phyloP scores from a whole-genome alignment of 2,888 invertebrate genomes.

The Tetragnatha montana region DNA sequence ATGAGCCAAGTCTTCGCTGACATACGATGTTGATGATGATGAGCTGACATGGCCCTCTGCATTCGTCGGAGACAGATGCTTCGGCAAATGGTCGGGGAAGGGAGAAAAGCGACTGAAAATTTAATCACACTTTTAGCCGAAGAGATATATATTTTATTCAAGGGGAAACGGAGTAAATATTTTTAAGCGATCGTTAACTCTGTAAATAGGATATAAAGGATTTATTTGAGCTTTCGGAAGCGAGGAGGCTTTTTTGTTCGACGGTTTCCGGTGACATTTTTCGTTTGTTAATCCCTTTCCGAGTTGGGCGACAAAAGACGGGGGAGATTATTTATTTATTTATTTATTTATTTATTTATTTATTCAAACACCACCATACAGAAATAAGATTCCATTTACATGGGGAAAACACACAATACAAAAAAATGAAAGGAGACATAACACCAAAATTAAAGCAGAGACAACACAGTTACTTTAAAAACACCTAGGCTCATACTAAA shows the following conservation, averaged over 20 bases:
- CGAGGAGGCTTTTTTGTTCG: neutral
- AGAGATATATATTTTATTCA: conserved; percentile 27
- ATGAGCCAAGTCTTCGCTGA: conserved; percentile 1
- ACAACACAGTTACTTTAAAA: too few relatives aligned
- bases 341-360: too few relatives aligned
- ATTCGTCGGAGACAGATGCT: conserved; percentile 26
- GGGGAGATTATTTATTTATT: too few relatives aligned
- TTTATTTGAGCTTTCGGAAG: conserved; percentile 5
- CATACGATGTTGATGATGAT: conserved; percentile 39
- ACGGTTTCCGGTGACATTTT: conserved; percentile 2
- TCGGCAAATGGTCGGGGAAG: conserved; percentile 7
- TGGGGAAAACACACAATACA: too few relatives aligned
- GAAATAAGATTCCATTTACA: too few relatives aligned
- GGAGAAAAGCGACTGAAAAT: conserved; percentile 30
- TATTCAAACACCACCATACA: too few relatives aligned
- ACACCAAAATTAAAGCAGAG: too few relatives aligned
- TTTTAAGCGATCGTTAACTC: conserved; percentile 44
- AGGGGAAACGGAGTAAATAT: conserved; percentile 5
- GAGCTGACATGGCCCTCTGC: conserved; percentile 17
- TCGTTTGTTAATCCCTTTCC: neutral
- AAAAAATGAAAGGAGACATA: too few relatives aligned
- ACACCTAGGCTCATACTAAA: too few relatives aligned
- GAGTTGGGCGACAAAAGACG: too few relatives aligned
- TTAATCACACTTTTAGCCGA: conserved; percentile 20
- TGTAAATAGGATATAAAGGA: conserved; percentile 21